Base-by-base conservation (phyloP, 2,888 invertebrate species). In the Oscheius sp. region DNA sequence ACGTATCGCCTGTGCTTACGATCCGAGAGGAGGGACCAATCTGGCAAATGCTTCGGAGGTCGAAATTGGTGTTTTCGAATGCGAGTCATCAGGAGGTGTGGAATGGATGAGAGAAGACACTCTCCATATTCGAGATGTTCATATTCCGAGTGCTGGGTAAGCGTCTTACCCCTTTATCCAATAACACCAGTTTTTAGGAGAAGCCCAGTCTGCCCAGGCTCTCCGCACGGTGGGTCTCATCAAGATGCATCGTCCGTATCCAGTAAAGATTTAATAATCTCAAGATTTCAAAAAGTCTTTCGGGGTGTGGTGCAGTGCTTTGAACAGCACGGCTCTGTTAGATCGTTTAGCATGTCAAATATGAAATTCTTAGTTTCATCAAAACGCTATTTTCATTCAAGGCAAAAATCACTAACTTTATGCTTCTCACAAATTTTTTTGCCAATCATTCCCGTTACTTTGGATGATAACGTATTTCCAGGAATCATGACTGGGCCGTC, bases 1-100 rank as follows among this genome's bases (percentile, higher is more conserved):
- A 0, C 93, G 99, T 60, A 94, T 99, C 72, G 98, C 99, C 0
- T 96, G 96, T 90, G 98, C 98, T 2, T 98, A 96, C 90, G 96
- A 96, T 89, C 94, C 95, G 88, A 95, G 59, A 10, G 29, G 42
- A 2, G 66, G 65, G 42, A 29, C 42, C 5, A 13, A n/a, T 13
- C 48, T 73, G 2, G 42, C 51, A 33, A 59, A 62, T 51, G 47
- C 63, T 35, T 51, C 76, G 10, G 48, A 63, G 58, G 60, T 88
- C 10, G 79, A 87, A 90, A 96, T 99, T 7, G 95, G 96, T 59
- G 96, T 99, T 80, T 98, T 96, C 91, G 99, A 99, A 90, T 99
- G 99, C 90, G 99, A 99, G 91, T 97, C 97, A 81, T 96, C 96
- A 5, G 99, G 96, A 65, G 88, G 88, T n/a, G 86, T 88, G 3